These are phyloP conservation scores for Scelioninae gen. 1 DNA, from an alignment of 2,888 invertebrate genomes.

Conservation along the genomic window DNA sequence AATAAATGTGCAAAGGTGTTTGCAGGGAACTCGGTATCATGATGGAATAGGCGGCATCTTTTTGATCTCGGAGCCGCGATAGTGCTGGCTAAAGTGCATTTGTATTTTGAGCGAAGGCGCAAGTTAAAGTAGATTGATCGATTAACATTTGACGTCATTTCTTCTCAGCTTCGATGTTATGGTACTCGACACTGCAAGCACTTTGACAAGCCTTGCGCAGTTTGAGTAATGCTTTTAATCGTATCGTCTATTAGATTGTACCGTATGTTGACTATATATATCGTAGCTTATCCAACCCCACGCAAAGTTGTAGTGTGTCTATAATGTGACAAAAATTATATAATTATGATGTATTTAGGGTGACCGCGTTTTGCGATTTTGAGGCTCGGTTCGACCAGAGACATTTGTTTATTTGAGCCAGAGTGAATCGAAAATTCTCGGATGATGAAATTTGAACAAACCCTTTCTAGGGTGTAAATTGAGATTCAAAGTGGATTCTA, in stretches of 20 bases:
- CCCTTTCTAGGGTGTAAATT: too few species aligned
- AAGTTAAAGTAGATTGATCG: slow-evolving; percentile 18
- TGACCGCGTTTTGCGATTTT: slow-evolving; percentile 42
- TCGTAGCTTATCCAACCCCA: slow-evolving; percentile 49
- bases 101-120: slow-evolving; percentile 13
- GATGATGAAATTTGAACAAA: neutral
- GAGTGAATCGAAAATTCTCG: slow-evolving; percentile 3
- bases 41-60: slow-evolving; percentile 2
- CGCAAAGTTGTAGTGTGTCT: slow-evolving; percentile 34
- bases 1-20: slow-evolving; percentile 42
- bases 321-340: slow-evolving; percentile 5
- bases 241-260: slow-evolving; percentile 44
- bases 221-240: slow-evolving; percentile 61
- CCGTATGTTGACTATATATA: slow-evolving; percentile 46
- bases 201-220: slow-evolving; percentile 47
- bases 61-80: slow-evolving; percentile 7
- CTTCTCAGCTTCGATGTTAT: slow-evolving; percentile 36
- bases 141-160: slow-evolving; percentile 26
- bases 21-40: slow-evolving; percentile 30
- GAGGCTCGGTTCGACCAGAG: slow-evolving; percentile 54
- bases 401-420: slow-evolving; percentile 7
- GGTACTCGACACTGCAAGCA: slow-evolving; percentile 58
- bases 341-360: slow-evolving; percentile 40
- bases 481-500: slow-evolving; percentile 49
- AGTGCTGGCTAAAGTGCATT: slow-evolving; percentile 15